Base-by-base conservation (phyloP, 2,888 invertebrate species). In the Stenichneumon culpator region DNA sequence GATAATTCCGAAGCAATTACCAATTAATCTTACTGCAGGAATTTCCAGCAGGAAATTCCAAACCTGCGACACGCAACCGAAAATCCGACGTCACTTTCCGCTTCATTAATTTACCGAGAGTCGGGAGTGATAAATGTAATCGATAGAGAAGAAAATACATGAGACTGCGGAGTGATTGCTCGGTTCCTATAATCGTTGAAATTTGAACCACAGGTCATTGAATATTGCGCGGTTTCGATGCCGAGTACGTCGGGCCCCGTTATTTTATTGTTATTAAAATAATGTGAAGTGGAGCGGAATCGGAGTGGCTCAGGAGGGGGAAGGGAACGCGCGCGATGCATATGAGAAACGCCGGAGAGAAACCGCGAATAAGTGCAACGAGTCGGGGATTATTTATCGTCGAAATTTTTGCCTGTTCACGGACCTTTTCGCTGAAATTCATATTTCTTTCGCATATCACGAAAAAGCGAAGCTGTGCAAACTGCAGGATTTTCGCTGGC, bases 381-480 rank as follows among this genome's bases (percentile, higher is more conserved):
- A 25, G 14, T 44, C 63, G 80, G 39, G 36, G 63, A 83, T 84
- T 84, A 85, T 86, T 87, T 82, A 85, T 81, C 72, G 81, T 79
- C 75, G 28, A 78, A 85, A 86, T 79, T 67, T 79, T 28, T 7
- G 57, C 39, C 69, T 19, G 54, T 80, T 81, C 82, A 73, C 80
- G 70, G 67, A 70, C 78, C 82, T 84, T 87, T 86, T 82, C 82
- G 77, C 79, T 11, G 74, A 78, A 84, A 84, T 80, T 68, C 81
- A 87, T 84, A 86, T 85, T 87, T 85, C 81, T 87, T 82, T 81
- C 60, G 52, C 39, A 72, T 79, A 83, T 84, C 72, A 68, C 72
- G 67, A 85, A 16, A 39, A 52, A 47, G 60, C 78, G 70, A 79
- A 57, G 44, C 70, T 65, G 25, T 14, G 54, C 32, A 32, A 73